Evolutionary conservation across 2,797 vertebrate genomes (phyloP).

Genomic region (Hydrophis major): DNA sequence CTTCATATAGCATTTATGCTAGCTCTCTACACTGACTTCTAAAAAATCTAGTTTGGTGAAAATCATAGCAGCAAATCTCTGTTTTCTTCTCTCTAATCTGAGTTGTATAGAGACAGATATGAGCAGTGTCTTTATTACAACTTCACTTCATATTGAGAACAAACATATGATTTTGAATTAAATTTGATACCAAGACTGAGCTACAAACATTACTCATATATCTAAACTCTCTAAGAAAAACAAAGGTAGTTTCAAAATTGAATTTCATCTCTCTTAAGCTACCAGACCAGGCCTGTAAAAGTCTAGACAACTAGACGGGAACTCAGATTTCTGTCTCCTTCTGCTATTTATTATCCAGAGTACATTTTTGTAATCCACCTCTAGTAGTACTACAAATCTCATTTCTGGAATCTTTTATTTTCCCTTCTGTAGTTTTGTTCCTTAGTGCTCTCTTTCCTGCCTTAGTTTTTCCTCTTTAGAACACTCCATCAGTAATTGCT

Average conservation of each 20-base stretch:
- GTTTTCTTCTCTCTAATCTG: neutral
- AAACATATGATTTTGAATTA: neutral
- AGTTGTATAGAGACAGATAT: neutral
- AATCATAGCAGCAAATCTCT: neutral
- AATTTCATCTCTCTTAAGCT: neutral
- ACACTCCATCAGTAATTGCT: neutral
- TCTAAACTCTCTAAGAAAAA: neutral
- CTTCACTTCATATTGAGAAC: neutral
- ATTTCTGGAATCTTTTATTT: neutral
- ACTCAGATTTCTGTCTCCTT: neutral
- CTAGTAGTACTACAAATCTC: neutral
- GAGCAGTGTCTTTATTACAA: neutral
- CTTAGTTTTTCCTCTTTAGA: neutral
- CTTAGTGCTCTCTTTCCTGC: neutral
- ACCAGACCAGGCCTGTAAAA: neutral
- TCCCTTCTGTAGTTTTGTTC: neutral
- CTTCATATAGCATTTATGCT: neutral
- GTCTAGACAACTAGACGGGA: neutral
- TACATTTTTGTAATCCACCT: neutral
- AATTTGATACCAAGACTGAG: neutral
- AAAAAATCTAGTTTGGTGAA: neutral
- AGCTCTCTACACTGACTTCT: neutral
- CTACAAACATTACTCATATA: neutral
- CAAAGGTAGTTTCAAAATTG: neutral
- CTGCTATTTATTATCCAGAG: neutral